Evolutionary conservation across 2,888 invertebrate species (phyloP), one percentile per base, ranked within the genome.

Genomic region (Machimus atricapillus): DNA sequence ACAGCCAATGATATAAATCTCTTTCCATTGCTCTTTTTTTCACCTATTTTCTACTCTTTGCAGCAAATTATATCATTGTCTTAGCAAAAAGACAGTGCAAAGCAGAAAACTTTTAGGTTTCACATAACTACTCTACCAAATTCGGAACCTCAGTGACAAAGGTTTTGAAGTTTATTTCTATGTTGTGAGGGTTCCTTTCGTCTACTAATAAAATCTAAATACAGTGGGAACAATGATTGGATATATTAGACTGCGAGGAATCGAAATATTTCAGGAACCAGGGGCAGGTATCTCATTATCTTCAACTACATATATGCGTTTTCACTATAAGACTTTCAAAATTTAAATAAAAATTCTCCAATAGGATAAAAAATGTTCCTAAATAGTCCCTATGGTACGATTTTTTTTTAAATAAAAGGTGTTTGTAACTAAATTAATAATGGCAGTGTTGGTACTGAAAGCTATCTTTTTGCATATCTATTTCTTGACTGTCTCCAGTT

Each of bases 41-140:
- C 16, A 23, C 66, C 66, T 66, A 66, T 56, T 81, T 34, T 37
- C 81, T 83, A 83, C 27, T 19, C 83, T 66, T 83, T 83, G 83
- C 83, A 66, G 83, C 73, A 83, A 83, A 83, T 83, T 40, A 83
- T 73, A 73, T 66, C 73, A 83, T 31, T 91, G 91, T 91, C 92
- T 92, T 90, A 56, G 87, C 90, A 87, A 89, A 90, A 91, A 91
- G 91, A 91, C 92, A 91, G 91, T 90, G 91, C 91, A 91, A 90
- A 92, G 91, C 90, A 90, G 87, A 88, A 89, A 89, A 40, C 66
- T 46, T 27, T 58, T 52, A 83, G 52, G 79, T 81, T 79, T 83
- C 58, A 43, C 14, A 34, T 40, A 83, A 19, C 27, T 66, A 40
- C 16, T 40, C 23, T 37, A 40, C 31, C 58, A 83, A 66, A 16